A percentile compares a stretch with the other conserved stretches of the same genome.
phyloP scores from a whole-genome alignment of 2,888 invertebrate species.

The Drosophila neoperkinsi region DNA sequence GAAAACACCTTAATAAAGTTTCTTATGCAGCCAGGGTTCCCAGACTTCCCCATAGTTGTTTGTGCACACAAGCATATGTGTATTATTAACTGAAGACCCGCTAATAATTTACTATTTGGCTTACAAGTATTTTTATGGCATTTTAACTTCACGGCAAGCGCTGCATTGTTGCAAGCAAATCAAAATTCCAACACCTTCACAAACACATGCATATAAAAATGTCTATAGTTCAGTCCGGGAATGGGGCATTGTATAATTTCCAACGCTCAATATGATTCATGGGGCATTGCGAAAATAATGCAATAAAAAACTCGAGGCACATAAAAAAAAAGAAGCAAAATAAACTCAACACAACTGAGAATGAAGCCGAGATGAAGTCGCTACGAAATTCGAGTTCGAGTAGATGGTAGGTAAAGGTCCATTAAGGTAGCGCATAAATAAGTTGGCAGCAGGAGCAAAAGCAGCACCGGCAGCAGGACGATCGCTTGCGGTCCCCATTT shows the following conservation, averaged over 20 bases:
- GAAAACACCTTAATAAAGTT: neutral
- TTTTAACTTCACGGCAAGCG: neutral
- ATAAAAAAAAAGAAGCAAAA: conserved; percentile 39
- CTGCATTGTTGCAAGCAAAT: conserved; percentile 45
- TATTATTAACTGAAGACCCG: neutral
- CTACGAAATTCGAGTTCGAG: conserved; percentile 10
- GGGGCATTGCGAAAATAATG: conserved; percentile 50
- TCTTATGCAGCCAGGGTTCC: neutral
- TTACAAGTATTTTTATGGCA: conserved; percentile 6
- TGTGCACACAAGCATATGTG: neutral
- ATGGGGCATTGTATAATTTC: conserved; percentile 17
- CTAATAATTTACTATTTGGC: conserved; percentile 1
- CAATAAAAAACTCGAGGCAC: conserved; percentile 47
- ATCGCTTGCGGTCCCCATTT: conserved; percentile 52
- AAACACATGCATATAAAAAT: neutral
- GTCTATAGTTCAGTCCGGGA: neutral
- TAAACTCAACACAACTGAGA: conserved; percentile 2
- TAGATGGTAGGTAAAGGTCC: conserved; percentile 59
- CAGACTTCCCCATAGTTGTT: neutral
- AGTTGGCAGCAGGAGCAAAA: conserved; percentile 49
- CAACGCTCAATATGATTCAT: conserved; percentile 56
- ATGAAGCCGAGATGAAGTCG: neutral
- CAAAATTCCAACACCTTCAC: conserved; percentile 68
- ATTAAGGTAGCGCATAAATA: conserved; percentile 79
- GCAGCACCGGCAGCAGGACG: neutral